A percentile compares a stretch with the other conserved stretches of the same genome.
Conservation (phyloP, 2,888 invertebrate species). For the Erynnis tages region DNA sequence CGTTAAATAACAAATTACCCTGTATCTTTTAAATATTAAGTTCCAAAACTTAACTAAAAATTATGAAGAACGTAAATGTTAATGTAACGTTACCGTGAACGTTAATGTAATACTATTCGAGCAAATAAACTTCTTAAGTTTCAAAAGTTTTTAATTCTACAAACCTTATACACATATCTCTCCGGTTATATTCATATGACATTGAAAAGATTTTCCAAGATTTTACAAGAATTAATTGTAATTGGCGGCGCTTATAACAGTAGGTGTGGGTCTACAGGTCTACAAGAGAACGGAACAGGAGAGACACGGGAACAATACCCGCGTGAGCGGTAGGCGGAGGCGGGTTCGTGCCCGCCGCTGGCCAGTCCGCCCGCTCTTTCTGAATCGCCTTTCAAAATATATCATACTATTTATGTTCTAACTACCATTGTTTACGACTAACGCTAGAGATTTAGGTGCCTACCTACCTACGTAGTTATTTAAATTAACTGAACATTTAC, state of each 20-base stretch:
- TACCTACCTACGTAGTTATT: no score
- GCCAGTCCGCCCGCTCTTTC: constrained; percentile 57
- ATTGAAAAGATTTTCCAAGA: constrained; percentile 30
- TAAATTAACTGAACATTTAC: no score
- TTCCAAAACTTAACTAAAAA: no score
- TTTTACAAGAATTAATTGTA: constrained; percentile 55
- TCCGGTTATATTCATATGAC: no score
- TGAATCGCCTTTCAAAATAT: constrained; percentile 43
- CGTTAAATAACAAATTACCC: no score
- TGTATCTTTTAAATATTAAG: no score
- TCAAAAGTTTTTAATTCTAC: no score
- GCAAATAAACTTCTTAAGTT: no score
- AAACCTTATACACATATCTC: no score
- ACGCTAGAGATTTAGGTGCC: constrained; percentile 22
- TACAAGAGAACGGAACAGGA: background rate
- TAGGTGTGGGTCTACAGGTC: constrained; percentile 43
- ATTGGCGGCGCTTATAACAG: constrained; percentile 56
- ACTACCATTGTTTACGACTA: constrained; percentile 27
- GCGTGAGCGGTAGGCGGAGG: constrained; percentile 70
- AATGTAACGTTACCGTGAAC: no score
- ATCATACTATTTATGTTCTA: constrained; percentile 26
- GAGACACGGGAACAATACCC: constrained; percentile 61
- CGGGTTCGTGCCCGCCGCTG: constrained; percentile 62
- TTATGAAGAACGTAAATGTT: no score
- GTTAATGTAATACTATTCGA: no score